A percentile compares a stretch with the other conserved stretches of the same genome.
phyloP scores from a whole-genome alignment of 2,113 vertebrate genomes.

The Lota lota region DNA sequence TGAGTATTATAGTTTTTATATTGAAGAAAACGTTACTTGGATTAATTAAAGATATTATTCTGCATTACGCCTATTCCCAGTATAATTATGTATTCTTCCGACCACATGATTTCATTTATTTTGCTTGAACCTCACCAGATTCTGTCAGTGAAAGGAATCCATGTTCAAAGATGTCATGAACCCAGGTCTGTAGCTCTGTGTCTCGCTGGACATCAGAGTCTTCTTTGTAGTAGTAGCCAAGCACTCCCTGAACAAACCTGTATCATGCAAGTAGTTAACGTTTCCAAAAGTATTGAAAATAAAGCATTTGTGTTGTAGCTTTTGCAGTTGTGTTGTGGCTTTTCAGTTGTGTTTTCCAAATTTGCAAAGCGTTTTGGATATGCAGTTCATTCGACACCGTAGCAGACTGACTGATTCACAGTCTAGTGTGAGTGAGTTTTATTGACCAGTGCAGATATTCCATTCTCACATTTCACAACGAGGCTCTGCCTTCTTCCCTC shows the following conservation, averaged over 20 bases:
- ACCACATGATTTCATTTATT: background rate
- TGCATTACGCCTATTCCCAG: background rate
- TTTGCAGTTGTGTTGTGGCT: too few relatives aligned
- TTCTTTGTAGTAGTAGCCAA: constrained; percentile 55
- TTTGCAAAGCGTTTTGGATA: too few relatives aligned
- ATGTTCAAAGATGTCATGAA: constrained; percentile 23
- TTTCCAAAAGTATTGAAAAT: too few relatives aligned
- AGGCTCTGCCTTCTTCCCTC: too few relatives aligned
- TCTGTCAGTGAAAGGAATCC: background rate
- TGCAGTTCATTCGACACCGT: background rate
- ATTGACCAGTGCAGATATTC: too few relatives aligned
- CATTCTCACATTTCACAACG: too few relatives aligned
- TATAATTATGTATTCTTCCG: too few relatives aligned
- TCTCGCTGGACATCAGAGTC: constrained; percentile 58
- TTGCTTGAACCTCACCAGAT: background rate
- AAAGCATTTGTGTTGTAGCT: too few relatives aligned
- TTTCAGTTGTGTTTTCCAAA: too few relatives aligned
- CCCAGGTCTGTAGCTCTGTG: constrained; percentile 77
- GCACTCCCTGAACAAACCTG: constrained; percentile 66
- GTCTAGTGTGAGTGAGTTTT: too few relatives aligned
- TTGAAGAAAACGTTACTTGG: background rate
- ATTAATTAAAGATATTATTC: background rate
- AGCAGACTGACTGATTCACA: too few relatives aligned
- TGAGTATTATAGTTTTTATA: constrained; percentile 13
- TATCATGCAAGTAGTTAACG: too few relatives aligned